Percentiles rank a stretch among this genome's conserved stretches.
phyloP scores from a whole-genome alignment of 2,888 invertebrate species.

The Tipula unca region DNA sequence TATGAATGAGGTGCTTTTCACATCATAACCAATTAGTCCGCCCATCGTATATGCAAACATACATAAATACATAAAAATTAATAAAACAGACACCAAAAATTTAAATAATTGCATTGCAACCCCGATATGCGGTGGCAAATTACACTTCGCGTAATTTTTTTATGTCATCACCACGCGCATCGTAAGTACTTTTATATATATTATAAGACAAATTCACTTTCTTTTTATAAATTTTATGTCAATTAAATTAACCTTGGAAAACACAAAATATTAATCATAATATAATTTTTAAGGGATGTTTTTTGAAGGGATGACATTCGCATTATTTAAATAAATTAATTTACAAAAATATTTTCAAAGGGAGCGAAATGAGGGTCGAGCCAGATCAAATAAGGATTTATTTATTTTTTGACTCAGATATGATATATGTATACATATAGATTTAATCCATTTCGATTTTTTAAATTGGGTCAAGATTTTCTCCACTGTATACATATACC shows the following conservation, averaged over 20 bases:
- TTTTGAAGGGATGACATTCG: not conserved
- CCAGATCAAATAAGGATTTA: not conserved
- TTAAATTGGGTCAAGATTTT: slow-evolving; percentile 3
- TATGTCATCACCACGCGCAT: not conserved
- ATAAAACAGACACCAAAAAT: not conserved
- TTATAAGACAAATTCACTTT: not conserved
- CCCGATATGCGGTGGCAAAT: not conserved
- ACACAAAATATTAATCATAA: not conserved
- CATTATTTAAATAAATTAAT: slow-evolving; percentile 2
- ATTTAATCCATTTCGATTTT: not conserved
- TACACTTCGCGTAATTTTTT: not conserved
- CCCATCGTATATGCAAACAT: not conserved
- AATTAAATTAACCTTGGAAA: not conserved
- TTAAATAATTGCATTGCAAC: not conserved
- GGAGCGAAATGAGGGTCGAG: not conserved
- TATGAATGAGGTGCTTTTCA: not conserved
- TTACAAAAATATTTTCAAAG: not conserved
- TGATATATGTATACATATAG: not conserved
- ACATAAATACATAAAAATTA: not conserved
- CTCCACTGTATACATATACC: too few relatives aligned
- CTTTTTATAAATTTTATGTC: not conserved
- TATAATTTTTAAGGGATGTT: not conserved
- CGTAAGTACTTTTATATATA: not conserved
- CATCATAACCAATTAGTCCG: not conserved
- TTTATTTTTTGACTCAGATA: not conserved